Evolutionary conservation across 2,797 vertebrate species (phyloP), one percentile per base, ranked within the genome.

Genomic region (Lagocephalus sceleratus): DNA sequence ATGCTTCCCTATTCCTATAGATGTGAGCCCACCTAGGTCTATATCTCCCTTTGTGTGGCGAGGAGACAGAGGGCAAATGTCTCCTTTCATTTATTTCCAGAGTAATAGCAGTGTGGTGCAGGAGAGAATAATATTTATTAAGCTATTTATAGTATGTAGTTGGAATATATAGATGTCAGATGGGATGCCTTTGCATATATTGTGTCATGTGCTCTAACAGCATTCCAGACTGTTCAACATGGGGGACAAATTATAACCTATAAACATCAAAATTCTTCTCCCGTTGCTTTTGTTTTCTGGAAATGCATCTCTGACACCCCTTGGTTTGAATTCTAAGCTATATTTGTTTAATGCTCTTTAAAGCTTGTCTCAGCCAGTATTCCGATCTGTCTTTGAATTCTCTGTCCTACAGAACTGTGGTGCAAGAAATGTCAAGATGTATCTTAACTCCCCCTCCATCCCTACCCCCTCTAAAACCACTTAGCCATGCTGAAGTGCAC

Each of bases 301-400:
- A 71, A 77, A 61, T 55, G 56, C 71, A 61, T 72, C 79, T 60
- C 81, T 83, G 84, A 88, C 87, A 87, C 84, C 80, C 71, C 79
- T 83, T 84, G 76, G 78, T 83, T 81, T 75, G 75, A 83, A 78
- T 83, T 66, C 78, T 79, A 86, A 90, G 89, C 73, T 86, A 84
- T 86, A 90, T 90, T 90, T 87, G 79, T 88, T 90, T 90, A 88
- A 88, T 90, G 84, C 87, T 89, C 85, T 91, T 90, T 91, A 90
- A 87, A 86, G 82, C 88, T 85, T 87, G 89, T 90, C 85, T 88
- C 77, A 68, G 69, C 52, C 57, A 57, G 82, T 90, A 63, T 83
- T 78, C 73, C 26, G 77, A 80, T 85, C 83, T 88, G 87, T 87
- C 87, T 81, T 69, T 56, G 85, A 63, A 68, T 82, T 81, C 77